Base-by-base conservation (phyloP, 2,888 invertebrate genomes). In the Bellardia bayeri region DNA sequence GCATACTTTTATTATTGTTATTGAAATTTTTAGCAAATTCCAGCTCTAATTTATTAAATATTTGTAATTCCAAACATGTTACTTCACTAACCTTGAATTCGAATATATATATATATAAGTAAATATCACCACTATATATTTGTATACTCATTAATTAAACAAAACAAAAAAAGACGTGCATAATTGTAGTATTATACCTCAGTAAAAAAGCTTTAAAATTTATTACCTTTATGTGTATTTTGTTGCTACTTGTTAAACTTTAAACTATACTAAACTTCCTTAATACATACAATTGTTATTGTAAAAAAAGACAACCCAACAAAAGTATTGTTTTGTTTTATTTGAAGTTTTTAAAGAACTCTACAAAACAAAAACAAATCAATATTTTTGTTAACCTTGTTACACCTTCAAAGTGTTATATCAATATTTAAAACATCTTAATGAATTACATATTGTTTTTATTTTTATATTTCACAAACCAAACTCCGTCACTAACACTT, bases 81-180 rank as follows among this genome's bases (percentile, higher is more conserved):
- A 83, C 71, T 71, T 75, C 63, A 80, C 85, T 75, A 69, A 80
- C 85, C 85, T 80, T 81, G 75, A 72, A 81, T 37, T 66, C 45
- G 16, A 78, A 30, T 78, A 40, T 56, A 74, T 33, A 42, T 54
- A 56, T 23, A 42, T 6, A 76, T 49, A 64, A 13, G 9, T 40
- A 40, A 40, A 23, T 23, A 23, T 23, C 23, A 23, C 1, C 23
- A 23, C 23, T 40, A 40, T 40, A 9, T 45, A 45, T 45, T 45
- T 51, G n/a, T 51, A 51, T n/a, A 51, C 51, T 51, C n/a, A 16
- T 56, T 9, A 58, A 56, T 3, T 23, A 23, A 56, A 51, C 23
- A 23, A 56, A 56, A 16, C 58, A 30, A 51, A 9, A 49, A 66
- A 37, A 68, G 16, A 45, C 30, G 30, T 30, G 3, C 16, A 37